These are phyloP conservation scores for Acanthacorydalis orientalis DNA, from an alignment of 2,888 invertebrate genomes.

Conservation along the genomic window DNA sequence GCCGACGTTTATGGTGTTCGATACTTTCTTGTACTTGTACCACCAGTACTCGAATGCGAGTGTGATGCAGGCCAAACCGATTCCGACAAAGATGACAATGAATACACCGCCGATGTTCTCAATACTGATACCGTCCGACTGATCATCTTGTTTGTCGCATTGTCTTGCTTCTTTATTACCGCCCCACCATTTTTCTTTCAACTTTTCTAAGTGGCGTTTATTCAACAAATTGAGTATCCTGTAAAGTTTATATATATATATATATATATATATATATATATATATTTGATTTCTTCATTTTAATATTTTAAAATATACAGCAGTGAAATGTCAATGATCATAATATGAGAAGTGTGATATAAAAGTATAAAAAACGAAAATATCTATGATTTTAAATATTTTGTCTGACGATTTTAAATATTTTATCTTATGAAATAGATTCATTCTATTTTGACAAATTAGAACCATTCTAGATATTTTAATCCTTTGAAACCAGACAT, in stretches of 20 bases:
- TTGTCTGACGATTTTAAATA: too few relatives aligned
- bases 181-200: slow-evolving; percentile 96
- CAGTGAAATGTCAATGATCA: too few relatives aligned
- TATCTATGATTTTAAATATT: too few relatives aligned
- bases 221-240: slow-evolving; percentile 90
- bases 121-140: slow-evolving; percentile 93
- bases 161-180: slow-evolving; percentile 59
- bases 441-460: too few relatives aligned
- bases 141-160: slow-evolving; percentile 79
- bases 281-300: too few relatives aligned
- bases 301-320: too few relatives aligned
- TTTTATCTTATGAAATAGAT: too few relatives aligned
- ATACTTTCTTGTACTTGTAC: slow-evolving; percentile 58
- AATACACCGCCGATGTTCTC: slow-evolving; percentile 97
- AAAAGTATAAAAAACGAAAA: too few relatives aligned
- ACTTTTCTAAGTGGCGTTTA: slow-evolving; percentile 75
- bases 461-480: too few relatives aligned
- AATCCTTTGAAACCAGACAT: too few relatives aligned
- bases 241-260: slow-evolving; percentile 13
- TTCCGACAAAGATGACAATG: slow-evolving; percentile 92
- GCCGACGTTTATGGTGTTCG: slow-evolving; percentile 39
- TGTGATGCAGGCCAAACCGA: slow-evolving; percentile 78
- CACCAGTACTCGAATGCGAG: slow-evolving; percentile 90
- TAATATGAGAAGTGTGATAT: too few relatives aligned
- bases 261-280: too few relatives aligned